Evolutionary conservation across 2,888 invertebrate species (phyloP), one percentile per base, ranked within the genome.

Genomic region (Oscheius sp.): DNA sequence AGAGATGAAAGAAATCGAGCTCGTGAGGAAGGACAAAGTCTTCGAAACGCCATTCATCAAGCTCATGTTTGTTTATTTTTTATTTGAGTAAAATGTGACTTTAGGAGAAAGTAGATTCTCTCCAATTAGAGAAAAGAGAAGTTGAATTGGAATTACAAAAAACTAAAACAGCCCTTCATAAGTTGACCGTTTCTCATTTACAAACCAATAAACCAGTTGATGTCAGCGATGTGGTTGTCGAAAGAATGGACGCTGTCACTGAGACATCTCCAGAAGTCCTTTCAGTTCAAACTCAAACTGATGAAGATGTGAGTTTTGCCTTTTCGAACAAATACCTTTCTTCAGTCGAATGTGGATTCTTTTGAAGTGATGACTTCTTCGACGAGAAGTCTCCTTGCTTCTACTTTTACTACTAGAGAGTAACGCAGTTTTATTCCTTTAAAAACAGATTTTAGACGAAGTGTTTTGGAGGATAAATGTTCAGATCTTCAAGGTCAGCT

Each of bases 1-100:
- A 91, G 95, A 65, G 93, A 92, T 87, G 96, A 96, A 89, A 90
- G 96, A 27, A 96, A 96, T 87, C 93, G 93, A 86, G 92, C 95
- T 0, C 89, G 95, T 42, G 95, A 96, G 82, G 95, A 96, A 88
- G 91, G 92, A 1, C 93, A 94, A 87, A 91, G 92, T 78, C 87
- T 94, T 3, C 91, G 93, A 81, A 90, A 91, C 39, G 94, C 93
- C 89, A 89, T 94, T 37, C 95, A 95, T 85, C 88, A 66, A 27
- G 50, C 64, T 12, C 42, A 71, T 17, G 71, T 61, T 29, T 6
- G 45, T 29, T 23, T 53, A n/a, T 25, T 37, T 27, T 15, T 10
- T 1, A 37, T 23, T 25, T 15, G 25, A 12, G 20, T 12, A 20
- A 25, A 25, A 5, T 25, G 4, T n/a, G 12, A 15, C 2, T 65